Evolutionary conservation across 2,797 vertebrate genomes (phyloP).

Genomic region (Tiaroga cobitis): DNA sequence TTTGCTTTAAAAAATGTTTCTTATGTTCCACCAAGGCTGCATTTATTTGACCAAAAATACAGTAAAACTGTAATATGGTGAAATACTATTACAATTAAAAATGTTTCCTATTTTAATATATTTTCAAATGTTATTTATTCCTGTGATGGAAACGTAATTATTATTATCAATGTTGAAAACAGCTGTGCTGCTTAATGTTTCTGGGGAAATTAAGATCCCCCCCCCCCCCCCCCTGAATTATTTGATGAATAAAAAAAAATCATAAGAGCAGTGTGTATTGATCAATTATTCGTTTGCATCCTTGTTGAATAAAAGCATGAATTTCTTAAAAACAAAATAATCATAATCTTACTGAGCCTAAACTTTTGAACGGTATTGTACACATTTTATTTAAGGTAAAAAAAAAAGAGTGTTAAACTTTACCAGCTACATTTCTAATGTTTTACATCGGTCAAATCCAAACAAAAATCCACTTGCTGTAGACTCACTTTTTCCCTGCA

Average conservation of each 20-base stretch:
- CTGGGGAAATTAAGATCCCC: neutral
- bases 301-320: neutral
- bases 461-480: neutral
- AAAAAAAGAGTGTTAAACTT: neutral
- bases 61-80: neutral
- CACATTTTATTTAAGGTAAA: neutral
- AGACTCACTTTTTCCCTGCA: slow-evolving; percentile 83
- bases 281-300: neutral
- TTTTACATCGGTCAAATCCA: neutral
- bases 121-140: neutral
- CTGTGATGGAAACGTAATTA: neutral
- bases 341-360: neutral
- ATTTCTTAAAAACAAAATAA: neutral
- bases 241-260: neutral
- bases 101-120: neutral
- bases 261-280: neutral
- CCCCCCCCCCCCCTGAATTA: neutral
- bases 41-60: neutral
- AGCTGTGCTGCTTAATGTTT: neutral
- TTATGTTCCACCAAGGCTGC: neutral
- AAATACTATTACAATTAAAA: neutral
- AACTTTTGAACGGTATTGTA: neutral
- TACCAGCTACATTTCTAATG: neutral
- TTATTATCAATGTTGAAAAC: neutral
- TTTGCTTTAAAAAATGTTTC: neutral